Evolutionary conservation across 2,113 vertebrate species (phyloP).

Genomic region (Apteryx owenii): DNA sequence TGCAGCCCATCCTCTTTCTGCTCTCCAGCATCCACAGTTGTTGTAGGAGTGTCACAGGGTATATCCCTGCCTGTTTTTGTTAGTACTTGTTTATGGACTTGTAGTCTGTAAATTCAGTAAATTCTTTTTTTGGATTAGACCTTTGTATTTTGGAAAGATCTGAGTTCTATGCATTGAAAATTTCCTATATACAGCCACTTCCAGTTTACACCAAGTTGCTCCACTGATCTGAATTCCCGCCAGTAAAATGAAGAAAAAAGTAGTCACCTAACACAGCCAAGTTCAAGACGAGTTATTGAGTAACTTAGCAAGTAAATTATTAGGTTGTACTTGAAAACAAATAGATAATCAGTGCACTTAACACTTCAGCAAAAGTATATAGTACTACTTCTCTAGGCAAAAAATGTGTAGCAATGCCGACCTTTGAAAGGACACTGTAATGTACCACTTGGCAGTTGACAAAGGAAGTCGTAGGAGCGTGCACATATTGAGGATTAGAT

Average conservation of each 20-base stretch:
- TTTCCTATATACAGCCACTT: not conserved
- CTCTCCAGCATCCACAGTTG: not conserved
- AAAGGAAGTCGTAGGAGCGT: not conserved
- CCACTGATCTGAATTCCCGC: not conserved
- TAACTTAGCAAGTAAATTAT: not conserved
- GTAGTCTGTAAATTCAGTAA: not conserved
- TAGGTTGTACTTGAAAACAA: not conserved
- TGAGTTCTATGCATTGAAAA: not conserved
- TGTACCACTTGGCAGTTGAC: rapidly evolving
- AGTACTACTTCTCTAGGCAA: not conserved
- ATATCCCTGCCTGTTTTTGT: not conserved
- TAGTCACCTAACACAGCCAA: not conserved
- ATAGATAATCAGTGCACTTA: not conserved
- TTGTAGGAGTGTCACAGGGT: not conserved
- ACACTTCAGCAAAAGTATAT: not conserved
- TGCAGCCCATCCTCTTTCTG: not conserved
- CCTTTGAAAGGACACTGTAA: not conserved
- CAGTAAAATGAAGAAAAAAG: not conserved
- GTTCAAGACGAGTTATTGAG: not conserved
- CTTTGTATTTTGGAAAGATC: not conserved
- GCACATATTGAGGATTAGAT: not conserved
- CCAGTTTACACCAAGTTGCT: not conserved
- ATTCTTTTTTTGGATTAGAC: not conserved
- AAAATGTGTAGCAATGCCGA: not conserved
- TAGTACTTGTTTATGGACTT: not conserved